Base-by-base conservation (phyloP, 1,140 invertebrate species). In the Dinoponera quadriceps region DNA sequence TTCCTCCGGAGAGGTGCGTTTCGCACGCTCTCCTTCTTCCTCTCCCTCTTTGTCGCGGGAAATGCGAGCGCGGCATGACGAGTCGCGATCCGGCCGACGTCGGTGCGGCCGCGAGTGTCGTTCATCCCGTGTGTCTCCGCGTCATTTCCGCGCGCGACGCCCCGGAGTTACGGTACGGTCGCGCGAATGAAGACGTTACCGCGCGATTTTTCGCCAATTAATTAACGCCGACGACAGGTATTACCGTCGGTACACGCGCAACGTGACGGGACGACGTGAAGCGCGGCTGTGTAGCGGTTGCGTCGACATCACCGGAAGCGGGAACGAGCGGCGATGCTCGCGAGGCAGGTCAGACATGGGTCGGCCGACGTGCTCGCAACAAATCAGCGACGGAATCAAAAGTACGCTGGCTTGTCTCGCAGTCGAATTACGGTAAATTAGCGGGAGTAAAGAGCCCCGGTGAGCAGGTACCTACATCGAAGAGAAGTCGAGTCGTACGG, bases 371-470 rank as follows among this genome's bases (percentile, higher is more conserved):
- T 83, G 82, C 82, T 84, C 82, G 85, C 71, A 88, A 88, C 83
- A 85, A 88, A 88, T 88, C 86, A 88, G 84, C 84, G 86, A 73
- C 73, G 73, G 84, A 88, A 85, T 88, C 87, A 85, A 88, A 88
- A 88, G 87, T 85, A 90, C 90, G 84, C n/a, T 86, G 66, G 88
- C 87, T 86, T 74, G 85, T 88, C 86, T 85, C 85, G 85, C 87
- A 85, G 89, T 92, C 91, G 91, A 93, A 92, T 93, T 93, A 93
- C 91, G 90, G 91, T 92, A 90, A 92, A 93, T 93, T 93, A 93
- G 91, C 90, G 85, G 86, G 91, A 92, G 92, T 91, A 91, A 92
- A 92, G 92, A 92, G 90, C 88, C 38, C 38, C 75, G 80, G 83
- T 73, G 78, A 89, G 88, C 91, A 91, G 90, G 92, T 93, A 92